phyloP scores from a whole-genome alignment of 2,888 invertebrate genomes.

The Hybos culiciformis region DNA sequence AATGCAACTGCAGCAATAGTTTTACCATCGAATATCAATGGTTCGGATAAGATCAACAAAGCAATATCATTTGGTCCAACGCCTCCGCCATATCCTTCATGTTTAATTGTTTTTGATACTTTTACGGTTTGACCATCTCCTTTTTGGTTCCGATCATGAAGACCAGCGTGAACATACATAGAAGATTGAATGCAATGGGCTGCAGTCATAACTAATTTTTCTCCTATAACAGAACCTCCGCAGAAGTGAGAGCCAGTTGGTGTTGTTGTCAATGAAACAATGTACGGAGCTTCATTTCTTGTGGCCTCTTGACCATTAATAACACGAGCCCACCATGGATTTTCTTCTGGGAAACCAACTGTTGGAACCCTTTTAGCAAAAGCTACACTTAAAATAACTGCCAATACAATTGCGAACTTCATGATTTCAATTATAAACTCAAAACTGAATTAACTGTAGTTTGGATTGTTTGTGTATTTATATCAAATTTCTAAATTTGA shows the following conservation, averaged over 20 bases:
- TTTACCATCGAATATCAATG: slow-evolving; percentile 23
- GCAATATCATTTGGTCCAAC: slow-evolving; percentile 43
- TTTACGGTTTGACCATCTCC: slow-evolving; percentile 22
- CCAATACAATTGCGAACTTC: neutral
- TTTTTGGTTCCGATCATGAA: slow-evolving; percentile 24
- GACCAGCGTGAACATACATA: slow-evolving; percentile 33
- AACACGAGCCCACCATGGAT: slow-evolving; percentile 24
- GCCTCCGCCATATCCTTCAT: slow-evolving; percentile 27
- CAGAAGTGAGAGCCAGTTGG: slow-evolving; percentile 31
- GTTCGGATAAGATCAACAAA: slow-evolving; percentile 28
- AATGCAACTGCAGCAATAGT: slow-evolving; percentile 33
- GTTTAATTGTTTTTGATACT: slow-evolving; percentile 25
- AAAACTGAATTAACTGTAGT: too few relatives aligned
- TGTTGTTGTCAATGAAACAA: slow-evolving; percentile 25
- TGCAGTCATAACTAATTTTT: slow-evolving; percentile 34
- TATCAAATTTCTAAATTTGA: too few relatives aligned
- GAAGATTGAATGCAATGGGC: slow-evolving; percentile 24
- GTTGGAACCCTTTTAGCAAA: neutral
- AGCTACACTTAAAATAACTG: neutral
- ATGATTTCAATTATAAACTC: too few relatives aligned
- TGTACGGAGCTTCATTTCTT: slow-evolving; percentile 35
- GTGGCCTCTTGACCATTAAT: slow-evolving; percentile 30
- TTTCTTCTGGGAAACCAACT: neutral
- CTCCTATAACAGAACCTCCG: slow-evolving; percentile 35
- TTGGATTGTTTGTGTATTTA: too few relatives aligned